Evolutionary conservation across 2,113 vertebrate species (phyloP).

Genomic region (Setophaga coronata): DNA sequence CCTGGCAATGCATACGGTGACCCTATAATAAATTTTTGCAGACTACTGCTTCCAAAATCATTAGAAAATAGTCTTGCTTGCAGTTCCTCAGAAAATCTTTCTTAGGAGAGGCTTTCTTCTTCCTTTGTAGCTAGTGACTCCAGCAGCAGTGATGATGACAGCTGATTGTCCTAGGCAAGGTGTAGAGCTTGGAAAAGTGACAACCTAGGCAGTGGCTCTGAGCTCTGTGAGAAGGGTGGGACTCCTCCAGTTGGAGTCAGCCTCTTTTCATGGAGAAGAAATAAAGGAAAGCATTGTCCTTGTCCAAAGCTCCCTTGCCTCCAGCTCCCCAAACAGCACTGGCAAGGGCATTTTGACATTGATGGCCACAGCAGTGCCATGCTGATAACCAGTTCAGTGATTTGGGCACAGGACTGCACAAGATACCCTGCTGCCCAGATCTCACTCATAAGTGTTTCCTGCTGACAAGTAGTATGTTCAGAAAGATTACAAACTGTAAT

Average conservation of each 20-base stretch:
- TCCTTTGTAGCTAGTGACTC: not conserved
- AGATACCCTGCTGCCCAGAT: not conserved
- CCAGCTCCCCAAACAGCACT: not conserved
- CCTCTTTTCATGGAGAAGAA: not conserved
- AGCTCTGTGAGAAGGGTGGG: accelerated
- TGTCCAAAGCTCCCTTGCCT: not conserved
- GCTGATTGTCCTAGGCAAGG: not conserved
- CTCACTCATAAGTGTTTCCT: not conserved
- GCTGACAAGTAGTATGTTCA: not conserved
- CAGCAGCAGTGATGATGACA: not conserved
- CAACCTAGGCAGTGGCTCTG: not conserved
- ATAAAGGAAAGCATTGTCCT: not conserved
- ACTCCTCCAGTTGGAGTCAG: not conserved
- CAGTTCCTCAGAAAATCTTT: not conserved
- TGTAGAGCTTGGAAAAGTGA: accelerated
- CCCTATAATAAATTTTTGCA: not conserved
- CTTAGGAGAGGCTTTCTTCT: not conserved
- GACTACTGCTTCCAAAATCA: not conserved
- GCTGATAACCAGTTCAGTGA: not conserved
- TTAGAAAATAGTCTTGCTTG: not conserved
- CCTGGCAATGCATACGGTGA: not conserved
- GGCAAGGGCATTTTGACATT: not conserved
- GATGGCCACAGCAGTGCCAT: not conserved
- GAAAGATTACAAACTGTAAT: not conserved
- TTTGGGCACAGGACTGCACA: not conserved